Evolutionary conservation across 2,888 invertebrate genomes (phyloP).

Genomic region (Drosophila putrida): DNA sequence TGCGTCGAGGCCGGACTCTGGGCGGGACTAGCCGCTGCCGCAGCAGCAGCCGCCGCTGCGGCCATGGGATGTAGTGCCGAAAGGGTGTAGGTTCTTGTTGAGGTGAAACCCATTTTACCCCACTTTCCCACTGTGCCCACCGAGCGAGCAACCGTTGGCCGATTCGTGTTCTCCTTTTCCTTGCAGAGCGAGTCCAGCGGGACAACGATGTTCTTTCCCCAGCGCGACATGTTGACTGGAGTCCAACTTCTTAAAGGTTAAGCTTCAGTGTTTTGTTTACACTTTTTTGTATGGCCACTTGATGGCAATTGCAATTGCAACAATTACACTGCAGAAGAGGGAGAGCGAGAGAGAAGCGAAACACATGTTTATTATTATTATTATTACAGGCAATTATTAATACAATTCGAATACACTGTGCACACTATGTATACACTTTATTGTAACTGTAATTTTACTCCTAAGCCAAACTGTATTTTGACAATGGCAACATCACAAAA

Average conservation of each 20-base stretch:
- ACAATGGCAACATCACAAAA: conserved; percentile 12
- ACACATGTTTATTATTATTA: conserved; percentile 24
- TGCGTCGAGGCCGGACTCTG: conserved; percentile 74
- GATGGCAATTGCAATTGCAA: conserved; percentile 40
- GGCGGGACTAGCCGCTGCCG: conserved; percentile 69
- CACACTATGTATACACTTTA: conserved; percentile 5
- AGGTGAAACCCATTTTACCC: conserved; percentile 97
- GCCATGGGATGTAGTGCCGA: conserved; percentile 81
- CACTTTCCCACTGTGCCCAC: conserved; percentile 97
- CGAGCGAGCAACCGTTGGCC: conserved; percentile 94
- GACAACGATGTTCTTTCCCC: conserved; percentile 89
- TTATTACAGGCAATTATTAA: conserved; percentile 1
- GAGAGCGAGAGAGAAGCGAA: conserved; percentile 3
- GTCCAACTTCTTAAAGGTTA: conserved; percentile 15
- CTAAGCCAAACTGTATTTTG: conserved; percentile 17
- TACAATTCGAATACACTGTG: not conserved
- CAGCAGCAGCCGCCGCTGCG: conserved; percentile 70
- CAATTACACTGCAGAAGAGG: conserved; percentile 40
- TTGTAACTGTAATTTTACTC: conserved; percentile 1
- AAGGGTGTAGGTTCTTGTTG: conserved; percentile 89
- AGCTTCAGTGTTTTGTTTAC: conserved; percentile 40
- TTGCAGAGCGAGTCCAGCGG: conserved; percentile 89
- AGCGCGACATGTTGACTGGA: conserved; percentile 87
- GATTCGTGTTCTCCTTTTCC: conserved; percentile 92
- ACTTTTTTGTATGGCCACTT: conserved; percentile 43